Evolutionary conservation across 2,888 invertebrate genomes (phyloP), one percentile per base, ranked within the genome.

Genomic region (Digitonthophagus gazella): DNA sequence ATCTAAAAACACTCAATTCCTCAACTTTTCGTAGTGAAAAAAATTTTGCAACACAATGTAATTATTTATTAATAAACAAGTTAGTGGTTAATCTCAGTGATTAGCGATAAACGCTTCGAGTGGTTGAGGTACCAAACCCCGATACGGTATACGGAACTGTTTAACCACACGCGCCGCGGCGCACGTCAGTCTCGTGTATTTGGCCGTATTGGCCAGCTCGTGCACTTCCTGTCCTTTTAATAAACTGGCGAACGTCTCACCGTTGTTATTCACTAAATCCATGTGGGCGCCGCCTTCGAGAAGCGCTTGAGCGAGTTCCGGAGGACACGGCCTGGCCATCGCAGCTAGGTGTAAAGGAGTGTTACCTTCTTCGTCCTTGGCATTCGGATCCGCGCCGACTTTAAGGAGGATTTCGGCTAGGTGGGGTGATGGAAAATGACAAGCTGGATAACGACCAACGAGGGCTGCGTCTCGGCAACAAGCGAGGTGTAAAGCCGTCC

Each of bases 341-440:
- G 93, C 93, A 0, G 92, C 91, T 71, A 96, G 85, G 81, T 97
- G 97, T 65, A 97, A 86, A 8, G 96, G 92, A 15, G 95, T 95
- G 84, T 96, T 95, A 15, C 93, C 94, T 68, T 90, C 90, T 66
- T 90, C 89, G 82, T 97, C 97, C 1, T 88, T 83, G 0, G 91
- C 90, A 82, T 91, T 91, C 0, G 93, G 90, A 82, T 91, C 87
- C 0, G 95, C 95, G 8, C 96, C 97, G 18, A 93, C 93, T 74
- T 90, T 88, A 72, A 95, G 84, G 78, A 96, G 84, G 69, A 93
- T 78, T 76, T 88, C 87, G 3, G 93, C 91, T 73, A 92, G 85
- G 75, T 89, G 85, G 5, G 87, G 83, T 8, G 91, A 89, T 1
- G 92, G 92, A 77, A 92, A 91, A 76, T 88, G 87, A 78, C 89